These are phyloP conservation scores for Pseudolaguvia tuberculata DNA, from an alignment of 2,113 vertebrate species.

Conservation along the genomic window DNA sequence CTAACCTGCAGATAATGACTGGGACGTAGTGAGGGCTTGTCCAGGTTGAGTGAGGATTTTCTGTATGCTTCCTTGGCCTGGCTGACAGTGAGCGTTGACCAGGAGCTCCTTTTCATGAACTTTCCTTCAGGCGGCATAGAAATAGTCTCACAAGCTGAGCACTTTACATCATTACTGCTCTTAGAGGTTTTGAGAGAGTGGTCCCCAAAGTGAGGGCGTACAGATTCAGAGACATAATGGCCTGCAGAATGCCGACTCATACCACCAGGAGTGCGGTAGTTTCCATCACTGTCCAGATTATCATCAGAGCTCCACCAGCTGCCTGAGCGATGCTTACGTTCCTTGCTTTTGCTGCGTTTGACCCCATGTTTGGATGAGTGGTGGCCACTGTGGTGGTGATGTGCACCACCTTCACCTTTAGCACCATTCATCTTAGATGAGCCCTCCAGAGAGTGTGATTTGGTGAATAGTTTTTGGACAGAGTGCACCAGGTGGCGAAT, in stretches of 20 bases:
- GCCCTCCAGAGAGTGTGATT: conserved; percentile 96
- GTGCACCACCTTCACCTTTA: conserved; percentile 76
- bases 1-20: conserved; percentile 96
- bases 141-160: conserved; percentile 88
- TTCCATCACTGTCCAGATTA: conserved; percentile 96
- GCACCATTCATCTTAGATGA: conserved; percentile 90
- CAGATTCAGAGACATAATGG: conserved; percentile 85
- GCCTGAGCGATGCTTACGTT: conserved; percentile 80
- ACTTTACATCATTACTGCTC: conserved; percentile 97
- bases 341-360: conserved; percentile 93
- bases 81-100: conserved; percentile 97
- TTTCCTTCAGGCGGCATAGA: conserved; percentile 85
- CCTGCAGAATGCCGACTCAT: conserved; percentile 77
- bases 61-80: conserved; percentile 98
- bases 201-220: conserved; percentile 85
- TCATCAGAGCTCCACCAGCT: conserved; percentile 99
- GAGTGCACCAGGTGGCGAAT: conserved; percentile 98
- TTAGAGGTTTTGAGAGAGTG: conserved; percentile 92
- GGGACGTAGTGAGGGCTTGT: conserved; percentile 82
- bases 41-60: conserved; percentile 94
- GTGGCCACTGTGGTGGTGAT: conserved; percentile 75
- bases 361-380: conserved; percentile 81
- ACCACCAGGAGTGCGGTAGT: conserved; percentile 85
- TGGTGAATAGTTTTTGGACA: conserved; percentile 98
- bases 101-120: conserved; percentile 96